Conservation (phyloP, 2,113 vertebrate species). For the Ciconia boyciana region DNA sequence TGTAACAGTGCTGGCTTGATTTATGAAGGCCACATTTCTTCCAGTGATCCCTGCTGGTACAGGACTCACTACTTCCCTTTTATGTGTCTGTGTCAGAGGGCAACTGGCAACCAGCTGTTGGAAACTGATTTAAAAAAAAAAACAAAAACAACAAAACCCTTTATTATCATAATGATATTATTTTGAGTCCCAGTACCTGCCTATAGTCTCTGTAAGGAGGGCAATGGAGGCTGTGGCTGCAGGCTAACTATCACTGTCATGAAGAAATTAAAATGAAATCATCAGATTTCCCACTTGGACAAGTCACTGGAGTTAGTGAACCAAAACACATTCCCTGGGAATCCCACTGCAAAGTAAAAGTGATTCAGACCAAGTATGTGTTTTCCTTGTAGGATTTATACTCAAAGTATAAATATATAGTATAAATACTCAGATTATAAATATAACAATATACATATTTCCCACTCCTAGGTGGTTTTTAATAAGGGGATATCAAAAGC, state of each 20-base stretch:
- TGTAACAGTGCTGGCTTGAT: constrained; percentile 75
- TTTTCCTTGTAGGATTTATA: background rate
- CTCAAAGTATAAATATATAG: background rate
- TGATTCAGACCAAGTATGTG: background rate
- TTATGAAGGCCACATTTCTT: constrained; percentile 83
- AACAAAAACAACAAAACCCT: constrained; percentile 67
- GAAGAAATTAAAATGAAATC: background rate
- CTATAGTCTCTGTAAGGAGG: background rate
- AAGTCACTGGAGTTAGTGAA: background rate
- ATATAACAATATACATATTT: background rate
- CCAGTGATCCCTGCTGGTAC: constrained; percentile 81
- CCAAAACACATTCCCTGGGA: background rate
- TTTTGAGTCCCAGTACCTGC: constrained; percentile 47
- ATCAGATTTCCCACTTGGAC: background rate
- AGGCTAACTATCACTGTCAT: background rate
- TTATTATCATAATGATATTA: constrained; percentile 28
- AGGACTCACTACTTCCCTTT: constrained; percentile 81
- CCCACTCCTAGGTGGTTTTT: background rate
- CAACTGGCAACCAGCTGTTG: constrained; percentile 92
- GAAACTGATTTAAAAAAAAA: constrained; percentile 67
- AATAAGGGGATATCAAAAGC: background rate
- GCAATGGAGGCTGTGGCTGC: background rate
- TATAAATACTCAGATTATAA: no score
- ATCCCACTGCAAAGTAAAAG: background rate
- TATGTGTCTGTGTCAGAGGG: constrained; percentile 81